Evolutionary conservation across 2,888 invertebrate species (phyloP).

Genomic region (Euspilapteryx auroguttella): DNA sequence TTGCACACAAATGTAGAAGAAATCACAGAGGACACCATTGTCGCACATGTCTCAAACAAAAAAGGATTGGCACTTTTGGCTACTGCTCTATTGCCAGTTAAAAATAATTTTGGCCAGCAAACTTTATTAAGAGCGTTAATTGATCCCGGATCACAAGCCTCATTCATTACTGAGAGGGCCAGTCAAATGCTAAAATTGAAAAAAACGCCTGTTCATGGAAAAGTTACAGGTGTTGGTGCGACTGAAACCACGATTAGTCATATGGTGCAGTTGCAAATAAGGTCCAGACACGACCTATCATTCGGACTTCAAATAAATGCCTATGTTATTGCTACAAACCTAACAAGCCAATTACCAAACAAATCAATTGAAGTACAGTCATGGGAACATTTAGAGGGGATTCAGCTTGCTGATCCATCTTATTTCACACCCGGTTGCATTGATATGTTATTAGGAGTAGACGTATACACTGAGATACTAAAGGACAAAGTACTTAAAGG

Average conservation of each 20-base stretch:
- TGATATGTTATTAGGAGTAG: no score
- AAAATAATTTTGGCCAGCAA: conserved; percentile 1
- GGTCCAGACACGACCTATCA: neutral
- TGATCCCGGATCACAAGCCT: conserved; percentile 3
- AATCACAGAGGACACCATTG: neutral
- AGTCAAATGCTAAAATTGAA: conserved; percentile 2
- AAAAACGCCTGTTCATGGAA: neutral
- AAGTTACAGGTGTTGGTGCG: conserved; percentile 3
- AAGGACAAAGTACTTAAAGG: conserved; percentile 1
- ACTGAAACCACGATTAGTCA: conserved; percentile 2
- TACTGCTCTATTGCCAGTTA: conserved; percentile 3
- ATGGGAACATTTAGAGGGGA: conserved; percentile 2
- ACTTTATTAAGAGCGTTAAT: conserved; percentile 3
- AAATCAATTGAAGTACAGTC: neutral
- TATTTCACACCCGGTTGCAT: conserved; percentile 4
- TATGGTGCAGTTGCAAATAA: conserved; percentile 1
- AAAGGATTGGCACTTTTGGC: conserved; percentile 1
- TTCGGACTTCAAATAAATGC: conserved; percentile 2
- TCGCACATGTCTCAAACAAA: neutral
- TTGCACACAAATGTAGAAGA: conserved; percentile 1
- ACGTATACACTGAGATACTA: no score
- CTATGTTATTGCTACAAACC: conserved; percentile 2
- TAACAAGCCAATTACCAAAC: conserved; percentile 3
- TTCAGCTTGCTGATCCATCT: conserved; percentile 3
- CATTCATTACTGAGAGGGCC: conserved; percentile 3